Evolutionary conservation across 2,797 vertebrate genomes (phyloP).

Genomic region (Sebastes diploproa): DNA sequence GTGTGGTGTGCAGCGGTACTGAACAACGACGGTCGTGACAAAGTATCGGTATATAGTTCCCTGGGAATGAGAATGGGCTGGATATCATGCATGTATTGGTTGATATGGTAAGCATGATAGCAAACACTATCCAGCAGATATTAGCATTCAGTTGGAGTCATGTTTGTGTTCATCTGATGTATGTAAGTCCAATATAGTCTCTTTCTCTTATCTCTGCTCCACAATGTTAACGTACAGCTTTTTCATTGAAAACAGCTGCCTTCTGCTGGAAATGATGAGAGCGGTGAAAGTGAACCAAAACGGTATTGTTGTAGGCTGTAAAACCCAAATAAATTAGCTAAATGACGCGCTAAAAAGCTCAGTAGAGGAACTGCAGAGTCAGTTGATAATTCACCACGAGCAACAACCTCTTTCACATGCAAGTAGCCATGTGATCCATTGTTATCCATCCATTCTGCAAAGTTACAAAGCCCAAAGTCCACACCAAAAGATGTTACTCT

Average conservation of each 20-base stretch:
- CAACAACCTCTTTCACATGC: not conserved
- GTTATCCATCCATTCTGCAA: not conserved
- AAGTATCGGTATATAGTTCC: fast-evolving
- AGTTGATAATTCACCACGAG: not conserved
- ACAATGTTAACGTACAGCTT: not conserved
- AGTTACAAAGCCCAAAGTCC: too few species aligned
- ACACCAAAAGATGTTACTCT: too few species aligned
- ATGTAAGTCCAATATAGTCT: not conserved
- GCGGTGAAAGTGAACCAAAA: not conserved
- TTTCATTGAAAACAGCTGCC: not conserved
- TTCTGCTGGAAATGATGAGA: not conserved
- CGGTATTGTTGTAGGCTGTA: not conserved
- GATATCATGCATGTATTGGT: too few species aligned
- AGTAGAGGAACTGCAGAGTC: not conserved
- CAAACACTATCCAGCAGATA: not conserved
- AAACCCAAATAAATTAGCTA: not conserved
- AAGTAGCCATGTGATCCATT: not conserved
- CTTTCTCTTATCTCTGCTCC: too few species aligned
- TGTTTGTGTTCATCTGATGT: not conserved
- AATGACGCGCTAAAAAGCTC: not conserved
- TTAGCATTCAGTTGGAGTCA: not conserved
- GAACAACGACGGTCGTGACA: fast-evolving
- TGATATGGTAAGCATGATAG: not conserved
- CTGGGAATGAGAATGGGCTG: too few species aligned
- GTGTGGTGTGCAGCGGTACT: fast-evolving